Evolutionary conservation across 2,888 invertebrate genomes (phyloP).

Genomic region (Subacronicta megacephala): DNA sequence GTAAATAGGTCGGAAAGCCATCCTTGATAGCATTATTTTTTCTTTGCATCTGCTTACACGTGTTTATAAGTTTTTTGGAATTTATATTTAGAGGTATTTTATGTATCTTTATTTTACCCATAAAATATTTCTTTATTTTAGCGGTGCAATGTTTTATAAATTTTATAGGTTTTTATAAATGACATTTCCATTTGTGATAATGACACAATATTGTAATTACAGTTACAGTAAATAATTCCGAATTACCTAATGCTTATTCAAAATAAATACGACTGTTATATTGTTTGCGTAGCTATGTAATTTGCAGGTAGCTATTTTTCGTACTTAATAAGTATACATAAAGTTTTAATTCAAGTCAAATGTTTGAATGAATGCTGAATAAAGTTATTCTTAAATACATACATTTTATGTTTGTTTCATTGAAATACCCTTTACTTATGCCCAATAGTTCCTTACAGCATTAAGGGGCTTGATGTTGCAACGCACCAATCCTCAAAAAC

Average conservation of each 20-base stretch:
- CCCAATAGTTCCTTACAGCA: too few species aligned
- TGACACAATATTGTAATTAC: background rate
- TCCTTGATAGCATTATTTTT: background rate
- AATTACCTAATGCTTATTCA: background rate
- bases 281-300: constrained; percentile 23
- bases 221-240: constrained; percentile 2
- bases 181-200: background rate
- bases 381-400: constrained; percentile 51
- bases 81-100: too few species aligned
- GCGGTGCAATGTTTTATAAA: constrained; percentile 3
- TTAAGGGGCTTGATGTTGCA: too few species aligned
- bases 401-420: constrained; percentile 37
- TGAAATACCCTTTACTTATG: background rate
- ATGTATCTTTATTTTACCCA: too few species aligned
- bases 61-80: constrained; percentile 12
- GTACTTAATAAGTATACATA: too few species aligned
- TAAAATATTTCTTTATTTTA: constrained; percentile 1
- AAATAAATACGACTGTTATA: constrained; percentile 11
- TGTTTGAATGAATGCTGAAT: constrained; percentile 50
- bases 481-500: too few species aligned
- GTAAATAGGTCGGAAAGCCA: too few species aligned
- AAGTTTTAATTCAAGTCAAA: constrained; percentile 44
- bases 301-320: constrained; percentile 26
- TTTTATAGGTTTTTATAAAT: constrained; percentile 1
- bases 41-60: constrained; percentile 11